Base-by-base conservation (phyloP, 1,140 invertebrate species). In the Orchesella cincta region DNA sequence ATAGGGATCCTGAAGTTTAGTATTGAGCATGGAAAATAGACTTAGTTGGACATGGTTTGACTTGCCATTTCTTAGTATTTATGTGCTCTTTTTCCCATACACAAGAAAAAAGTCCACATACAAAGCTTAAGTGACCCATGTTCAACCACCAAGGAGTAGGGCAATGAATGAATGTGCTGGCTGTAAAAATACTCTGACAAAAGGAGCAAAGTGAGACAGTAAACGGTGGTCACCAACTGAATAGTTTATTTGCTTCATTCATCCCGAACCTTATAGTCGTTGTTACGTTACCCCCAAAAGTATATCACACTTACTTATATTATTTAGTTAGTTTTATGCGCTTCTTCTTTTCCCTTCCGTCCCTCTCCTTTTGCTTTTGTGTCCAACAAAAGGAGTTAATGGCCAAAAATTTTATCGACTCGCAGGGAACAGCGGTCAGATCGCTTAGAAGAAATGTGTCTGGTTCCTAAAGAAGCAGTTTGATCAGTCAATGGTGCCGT, bases 391-490 rank as follows among this genome's bases (percentile, higher is more conserved):
- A 67, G 62, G 31, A 67, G 28, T 67, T 67, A 67, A 67, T 67
- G 62, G 62, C 8, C 3, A 31, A 67, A 67, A 18, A 18, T 67
- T 67, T 33, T 67, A 33, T 67, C 62, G 31, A 67, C 28, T 67
- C 62, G n/a, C 12, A n/a, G 62, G 62, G 62, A 67, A 31, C 62
- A 67, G 33, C 62, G 62, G 62, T 67, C 62, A 29, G 31, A 33
- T 33, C 62, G n/a, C 62, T 67, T 14, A 29, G n/a, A 29, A 33
- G 31, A 67, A 67, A 67, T 67, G 31, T 31, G 31, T 31, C 62
- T n/a, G n/a, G n/a, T n/a, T 67, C 26, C 26, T 29, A 67, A 33
- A 67, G 62, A 12, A 67, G 62, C 62, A 31, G 31, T 67, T 67
- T 31, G 26, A 67, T 67, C 28, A 67, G 62, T 31, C 23, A 67